Percentiles rank a stretch among this genome's conserved stretches.
Conservation (phyloP, 2,113 vertebrate genomes). For the Odocoileus virginianus region DNA sequence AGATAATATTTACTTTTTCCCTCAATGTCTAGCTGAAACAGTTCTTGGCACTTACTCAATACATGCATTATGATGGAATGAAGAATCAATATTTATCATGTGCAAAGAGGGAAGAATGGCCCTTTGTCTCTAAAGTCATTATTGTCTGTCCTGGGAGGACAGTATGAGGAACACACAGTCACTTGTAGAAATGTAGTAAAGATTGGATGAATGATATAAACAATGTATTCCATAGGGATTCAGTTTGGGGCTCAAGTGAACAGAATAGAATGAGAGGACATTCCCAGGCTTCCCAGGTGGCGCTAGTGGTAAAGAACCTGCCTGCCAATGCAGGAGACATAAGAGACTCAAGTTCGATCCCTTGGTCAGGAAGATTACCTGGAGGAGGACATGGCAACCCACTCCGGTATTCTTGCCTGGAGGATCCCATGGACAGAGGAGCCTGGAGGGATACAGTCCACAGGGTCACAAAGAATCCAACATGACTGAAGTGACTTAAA, state of each 20-base stretch:
- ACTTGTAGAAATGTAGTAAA: background rate
- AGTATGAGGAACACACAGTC: background rate
- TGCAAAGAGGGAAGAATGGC: background rate
- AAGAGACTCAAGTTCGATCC: background rate
- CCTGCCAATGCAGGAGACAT: background rate
- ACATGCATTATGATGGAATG: background rate
- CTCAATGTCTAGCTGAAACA: background rate
- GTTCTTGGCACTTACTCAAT: background rate
- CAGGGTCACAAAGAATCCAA: background rate
- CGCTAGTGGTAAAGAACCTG: background rate
- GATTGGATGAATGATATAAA: background rate
- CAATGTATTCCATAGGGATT: background rate
- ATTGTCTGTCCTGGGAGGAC: background rate
- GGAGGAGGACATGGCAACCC: background rate
- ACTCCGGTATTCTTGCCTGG: background rate
- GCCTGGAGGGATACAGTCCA: background rate
- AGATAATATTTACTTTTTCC: conserved; percentile 4
- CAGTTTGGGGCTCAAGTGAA: background rate
- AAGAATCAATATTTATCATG: conserved; percentile 51
- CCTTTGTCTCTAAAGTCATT: background rate
- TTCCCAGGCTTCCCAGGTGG: background rate
- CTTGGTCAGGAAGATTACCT: fast-evolving
- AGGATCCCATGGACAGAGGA: background rate
- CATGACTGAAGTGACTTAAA: background rate
- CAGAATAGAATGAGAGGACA: background rate